Evolutionary conservation across 2,113 vertebrate species (phyloP).

Genomic region (Lophura nycthemera): DNA sequence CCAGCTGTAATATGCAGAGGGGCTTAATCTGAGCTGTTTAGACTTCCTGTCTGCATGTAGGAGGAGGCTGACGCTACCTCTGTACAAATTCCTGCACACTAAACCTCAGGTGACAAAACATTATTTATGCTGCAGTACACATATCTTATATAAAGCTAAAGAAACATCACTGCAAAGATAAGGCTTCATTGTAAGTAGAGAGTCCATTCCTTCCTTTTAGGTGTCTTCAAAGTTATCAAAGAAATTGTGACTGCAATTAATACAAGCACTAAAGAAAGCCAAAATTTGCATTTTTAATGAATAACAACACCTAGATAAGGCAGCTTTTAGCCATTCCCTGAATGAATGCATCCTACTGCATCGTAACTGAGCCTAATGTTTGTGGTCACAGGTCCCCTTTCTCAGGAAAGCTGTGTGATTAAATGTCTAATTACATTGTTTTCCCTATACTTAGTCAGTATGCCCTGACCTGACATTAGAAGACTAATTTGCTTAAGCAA

Average conservation of each 20-base stretch:
- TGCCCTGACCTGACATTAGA: neutral
- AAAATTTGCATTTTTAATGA: neutral
- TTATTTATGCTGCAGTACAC: neutral
- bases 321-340: neutral
- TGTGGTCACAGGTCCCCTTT: neutral
- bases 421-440: conserved; percentile 28
- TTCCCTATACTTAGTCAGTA: neutral
- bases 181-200: neutral
- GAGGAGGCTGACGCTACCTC: neutral
- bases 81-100: neutral
- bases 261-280: neutral
- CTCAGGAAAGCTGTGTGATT: conserved; percentile 1
- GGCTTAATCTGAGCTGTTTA: neutral
- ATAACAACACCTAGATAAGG: neutral
- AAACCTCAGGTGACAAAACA: neutral
- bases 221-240: neutral
- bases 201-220: neutral
- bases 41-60: accelerated
- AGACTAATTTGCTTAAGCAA: conserved; percentile 40
- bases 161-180: neutral
- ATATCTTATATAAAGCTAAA: neutral
- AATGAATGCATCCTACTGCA: neutral
- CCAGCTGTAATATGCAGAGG: neutral
- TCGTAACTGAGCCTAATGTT: neutral
- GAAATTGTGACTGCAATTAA: neutral